A percentile compares a stretch with the other conserved stretches of the same genome.
Conservation (phyloP, 1,140 invertebrate species). For the Zaprionus davidi region DNA sequence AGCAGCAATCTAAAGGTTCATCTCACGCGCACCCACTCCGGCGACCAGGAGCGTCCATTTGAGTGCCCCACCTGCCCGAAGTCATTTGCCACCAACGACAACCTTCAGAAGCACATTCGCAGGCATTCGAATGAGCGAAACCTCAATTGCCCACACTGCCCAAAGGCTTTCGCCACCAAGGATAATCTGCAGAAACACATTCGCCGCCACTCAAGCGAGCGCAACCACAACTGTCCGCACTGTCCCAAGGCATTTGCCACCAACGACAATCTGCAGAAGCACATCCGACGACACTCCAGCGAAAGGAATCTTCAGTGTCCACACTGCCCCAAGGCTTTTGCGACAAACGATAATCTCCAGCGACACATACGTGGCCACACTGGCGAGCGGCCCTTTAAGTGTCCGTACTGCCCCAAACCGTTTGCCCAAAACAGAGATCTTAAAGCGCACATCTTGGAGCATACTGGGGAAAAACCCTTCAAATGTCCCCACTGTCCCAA, state of each 20-base stretch:
- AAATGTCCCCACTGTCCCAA: constrained; percentile 45
- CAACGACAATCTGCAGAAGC: constrained; percentile 48
- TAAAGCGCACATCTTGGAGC: constrained; percentile 46
- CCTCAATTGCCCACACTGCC: constrained; percentile 38
- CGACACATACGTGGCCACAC: constrained; percentile 44
- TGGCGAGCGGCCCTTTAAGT: constrained; percentile 42
- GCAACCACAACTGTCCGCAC: constrained; percentile 32
- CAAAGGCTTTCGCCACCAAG: constrained; percentile 43
- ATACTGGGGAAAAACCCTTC: constrained; percentile 42
- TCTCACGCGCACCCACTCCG: constrained; percentile 32
- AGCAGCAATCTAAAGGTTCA: constrained; percentile 44
- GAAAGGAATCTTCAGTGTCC: constrained; percentile 32
- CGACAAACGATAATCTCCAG: constrained; percentile 46
- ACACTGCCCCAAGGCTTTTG: constrained; percentile 43
- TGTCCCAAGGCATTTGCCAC: constrained; percentile 47
- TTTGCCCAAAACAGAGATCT: constrained; percentile 46
- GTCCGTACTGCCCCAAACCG: constrained; percentile 38
- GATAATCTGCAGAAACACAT: constrained; percentile 50
- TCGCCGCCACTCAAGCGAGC: constrained; percentile 35
- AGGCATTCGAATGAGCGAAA: constrained; percentile 39
- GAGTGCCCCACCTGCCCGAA: constrained; percentile 40
- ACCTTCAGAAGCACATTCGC: constrained; percentile 44
- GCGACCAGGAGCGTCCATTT: constrained; percentile 41
- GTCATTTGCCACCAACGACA: constrained; percentile 40
- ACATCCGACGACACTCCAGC: constrained; percentile 39